Conservation (phyloP, 2,797 vertebrate genomes). For the Rhodeus uyekii region DNA sequence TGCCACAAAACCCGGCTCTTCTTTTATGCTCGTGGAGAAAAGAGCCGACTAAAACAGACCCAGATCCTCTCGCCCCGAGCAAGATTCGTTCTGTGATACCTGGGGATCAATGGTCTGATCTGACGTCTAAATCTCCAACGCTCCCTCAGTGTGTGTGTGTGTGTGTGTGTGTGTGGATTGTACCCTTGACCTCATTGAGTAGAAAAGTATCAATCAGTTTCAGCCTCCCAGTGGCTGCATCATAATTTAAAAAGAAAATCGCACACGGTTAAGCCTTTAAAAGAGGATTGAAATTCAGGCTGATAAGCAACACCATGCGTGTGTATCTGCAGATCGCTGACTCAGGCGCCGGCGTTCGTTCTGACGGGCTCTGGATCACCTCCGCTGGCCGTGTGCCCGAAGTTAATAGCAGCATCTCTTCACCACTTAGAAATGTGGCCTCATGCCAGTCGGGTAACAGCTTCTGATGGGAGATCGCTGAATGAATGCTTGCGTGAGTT, state of each 20-base stretch:
- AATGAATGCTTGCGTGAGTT: neutral
- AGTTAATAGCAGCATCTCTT: conserved; percentile 22
- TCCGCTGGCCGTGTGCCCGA: conserved; percentile 10
- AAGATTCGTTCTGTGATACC: neutral
- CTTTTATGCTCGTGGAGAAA: neutral
- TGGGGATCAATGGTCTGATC: neutral
- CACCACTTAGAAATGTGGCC: conserved; percentile 7
- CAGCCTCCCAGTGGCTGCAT: neutral
- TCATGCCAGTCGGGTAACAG: neutral
- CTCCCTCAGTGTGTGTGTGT: neutral
- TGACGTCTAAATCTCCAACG: neutral
- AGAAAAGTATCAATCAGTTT: neutral
- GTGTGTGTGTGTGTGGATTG: neutral
- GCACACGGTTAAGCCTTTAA: neutral
- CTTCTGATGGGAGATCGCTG: conserved; percentile 5
- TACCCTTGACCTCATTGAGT: neutral
- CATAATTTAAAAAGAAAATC: neutral
- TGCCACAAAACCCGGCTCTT: neutral
- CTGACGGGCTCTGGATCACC: neutral
- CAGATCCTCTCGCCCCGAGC: neutral
- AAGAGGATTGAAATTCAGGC: neutral
- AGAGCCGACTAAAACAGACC: neutral
- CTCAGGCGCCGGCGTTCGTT: neutral
- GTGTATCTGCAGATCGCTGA: neutral
- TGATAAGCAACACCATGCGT: conserved; percentile 8